Evolutionary conservation across 2,888 invertebrate species (phyloP), one percentile per base, ranked within the genome.

Genomic region (Nemapogon koenigi): DNA sequence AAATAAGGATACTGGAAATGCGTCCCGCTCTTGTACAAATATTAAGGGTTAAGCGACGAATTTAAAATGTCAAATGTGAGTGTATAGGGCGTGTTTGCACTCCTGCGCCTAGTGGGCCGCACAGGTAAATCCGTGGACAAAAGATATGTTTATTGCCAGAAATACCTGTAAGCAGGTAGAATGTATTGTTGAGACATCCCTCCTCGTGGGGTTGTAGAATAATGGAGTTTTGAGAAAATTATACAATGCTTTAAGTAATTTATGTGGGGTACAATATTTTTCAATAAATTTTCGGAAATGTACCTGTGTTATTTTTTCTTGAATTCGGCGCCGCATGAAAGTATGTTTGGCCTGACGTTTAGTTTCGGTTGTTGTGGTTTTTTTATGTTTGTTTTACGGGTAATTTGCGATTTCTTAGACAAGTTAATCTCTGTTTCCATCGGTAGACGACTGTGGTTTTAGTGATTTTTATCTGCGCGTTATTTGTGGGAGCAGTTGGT

Each of bases 161-260:
- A 66, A 69, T 73, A 69, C 70, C 72, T 63, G 61, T 49, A 50
- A 49, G 50, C 75, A 76, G 76, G 75, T 75, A 76, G 64, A 55
- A 42, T 39, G 51, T 52, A 65, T 72, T 71, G 72, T 70, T n/a
- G 49, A 33, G 51, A 49, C 57, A 50, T 64, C 64, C 66, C 63
- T 64, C 65, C 63, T 62, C 33, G 11, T 16, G 16, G 33, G n/a
- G 19, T 16, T 33, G 4, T 46, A 49, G 60, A 58, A 73, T 68
- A 75, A 75, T 72, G 67, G 69, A 72, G 58, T 76, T 76, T 76
- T 75, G n/a, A 60, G 72, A 75, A 76, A 75, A 66, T 58, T 60
- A 60, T 60, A 76, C 78, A 78, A 78, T 73, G 65, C 62, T 62
- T n/a, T 62, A 59, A 56, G 59, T 73, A 75, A 76, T 76, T 76